phyloP scores from a whole-genome alignment of 2,888 invertebrate species.

The Saturnia pavonia region DNA sequence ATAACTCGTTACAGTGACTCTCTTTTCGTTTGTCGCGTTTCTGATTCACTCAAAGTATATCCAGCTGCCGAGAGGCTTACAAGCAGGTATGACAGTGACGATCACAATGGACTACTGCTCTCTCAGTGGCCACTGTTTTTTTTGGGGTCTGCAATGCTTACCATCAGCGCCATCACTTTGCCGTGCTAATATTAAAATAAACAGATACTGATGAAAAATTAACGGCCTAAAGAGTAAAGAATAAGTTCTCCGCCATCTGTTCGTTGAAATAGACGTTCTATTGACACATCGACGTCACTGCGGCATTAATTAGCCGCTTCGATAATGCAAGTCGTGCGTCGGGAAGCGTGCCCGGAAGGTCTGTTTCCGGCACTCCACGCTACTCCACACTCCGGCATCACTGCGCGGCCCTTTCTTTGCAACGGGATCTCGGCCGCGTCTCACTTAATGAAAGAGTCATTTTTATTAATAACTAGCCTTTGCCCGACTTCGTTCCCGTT shows the following conservation, averaged over 20 bases:
- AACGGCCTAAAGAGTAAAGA: background rate
- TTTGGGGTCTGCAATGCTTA: too few species aligned
- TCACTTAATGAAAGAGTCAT: background rate
- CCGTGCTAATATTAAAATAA: too few species aligned
- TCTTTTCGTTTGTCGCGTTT: too few species aligned
- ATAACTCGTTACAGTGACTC: too few species aligned
- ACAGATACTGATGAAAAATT: background rate
- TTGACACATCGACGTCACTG: constrained; percentile 1
- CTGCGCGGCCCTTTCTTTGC: constrained; percentile 39
- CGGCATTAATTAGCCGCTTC: constrained; percentile 59
- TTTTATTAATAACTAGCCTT: background rate
- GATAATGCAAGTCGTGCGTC: constrained; percentile 54
- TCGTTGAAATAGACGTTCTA: background rate
- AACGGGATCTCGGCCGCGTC: constrained; percentile 38
- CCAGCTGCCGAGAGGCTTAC: too few species aligned
- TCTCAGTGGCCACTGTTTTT: too few species aligned
- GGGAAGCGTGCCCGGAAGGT: constrained; percentile 57
- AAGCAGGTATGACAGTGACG: too few species aligned
- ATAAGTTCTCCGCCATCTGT: background rate
- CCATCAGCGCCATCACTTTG: too few species aligned
- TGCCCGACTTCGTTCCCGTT: too few species aligned
- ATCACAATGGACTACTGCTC: too few species aligned
- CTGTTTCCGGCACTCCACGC: constrained; percentile 56
- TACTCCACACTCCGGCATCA: constrained; percentile 26
- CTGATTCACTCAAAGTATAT: too few species aligned